Evolutionary conservation across 2,888 invertebrate species (phyloP).

Genomic region (Hedya salicella): DNA sequence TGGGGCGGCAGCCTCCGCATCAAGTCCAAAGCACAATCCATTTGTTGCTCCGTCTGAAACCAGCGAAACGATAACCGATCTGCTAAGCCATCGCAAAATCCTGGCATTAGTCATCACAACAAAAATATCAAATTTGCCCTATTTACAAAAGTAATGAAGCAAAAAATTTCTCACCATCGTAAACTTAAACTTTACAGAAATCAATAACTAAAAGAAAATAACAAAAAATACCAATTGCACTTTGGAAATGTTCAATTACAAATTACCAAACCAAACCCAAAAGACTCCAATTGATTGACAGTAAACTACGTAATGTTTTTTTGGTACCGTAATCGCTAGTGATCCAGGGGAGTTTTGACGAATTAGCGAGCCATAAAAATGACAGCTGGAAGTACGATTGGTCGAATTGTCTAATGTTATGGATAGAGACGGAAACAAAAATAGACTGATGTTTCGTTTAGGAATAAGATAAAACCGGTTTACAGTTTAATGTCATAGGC

Average conservation of each 20-base stretch:
- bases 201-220: constrained; percentile 49
- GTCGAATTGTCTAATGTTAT: constrained; percentile 4
- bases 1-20: constrained; percentile 99
- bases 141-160: constrained; percentile 25
- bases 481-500: neutral
- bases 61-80: constrained; percentile 52
- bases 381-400: constrained; percentile 16
- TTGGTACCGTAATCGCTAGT: constrained; percentile 4
- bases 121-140: constrained; percentile 50
- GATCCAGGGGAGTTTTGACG: constrained; percentile 23
- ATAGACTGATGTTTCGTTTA: constrained; percentile 33
- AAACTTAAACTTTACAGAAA: constrained; percentile 46
- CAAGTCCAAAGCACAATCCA: constrained; percentile 99
- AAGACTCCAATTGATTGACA: constrained; percentile 45
- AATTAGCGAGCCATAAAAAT: constrained; percentile 18
- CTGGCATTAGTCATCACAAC: constrained; percentile 80
- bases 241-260: constrained; percentile 46
- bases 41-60: constrained; percentile 95
- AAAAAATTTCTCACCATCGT: constrained; percentile 61
- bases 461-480: neutral
- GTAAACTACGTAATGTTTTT: constrained; percentile 42
- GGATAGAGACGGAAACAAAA: neutral
- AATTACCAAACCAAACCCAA: constrained; percentile 44
- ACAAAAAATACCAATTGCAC: constrained; percentile 47
- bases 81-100: constrained; percentile 55